phyloP scores from a whole-genome alignment of 2,113 vertebrate genomes.

The Paralichthys olivaceus region DNA sequence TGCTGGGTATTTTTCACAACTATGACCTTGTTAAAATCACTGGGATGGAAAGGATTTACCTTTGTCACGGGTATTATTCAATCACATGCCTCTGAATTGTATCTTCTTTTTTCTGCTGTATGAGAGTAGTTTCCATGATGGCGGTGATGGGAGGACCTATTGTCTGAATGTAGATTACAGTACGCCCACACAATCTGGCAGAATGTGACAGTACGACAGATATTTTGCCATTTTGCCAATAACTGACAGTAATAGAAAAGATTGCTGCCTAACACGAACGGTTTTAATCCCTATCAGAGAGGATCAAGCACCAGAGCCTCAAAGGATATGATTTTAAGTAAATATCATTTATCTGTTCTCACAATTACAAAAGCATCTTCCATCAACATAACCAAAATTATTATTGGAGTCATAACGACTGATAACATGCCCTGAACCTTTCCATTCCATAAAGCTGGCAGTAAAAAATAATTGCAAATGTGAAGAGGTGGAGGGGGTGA shows the following conservation, averaged over 20 bases:
- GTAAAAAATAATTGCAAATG: slow-evolving; percentile 19
- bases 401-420: slow-evolving; percentile 7
- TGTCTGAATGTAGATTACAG: slow-evolving; percentile 44
- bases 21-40: background rate
- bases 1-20: slow-evolving; percentile 4
- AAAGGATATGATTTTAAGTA: background rate
- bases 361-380: background rate
- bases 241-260: background rate
- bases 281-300: background rate
- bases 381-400: slow-evolving; percentile 1
- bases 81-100: background rate
- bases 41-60: background rate
- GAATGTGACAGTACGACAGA: background rate
- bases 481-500: slow-evolving; percentile 5
- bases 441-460: slow-evolving; percentile 6
- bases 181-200: slow-evolving; percentile 50
- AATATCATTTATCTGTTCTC: background rate
- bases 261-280: background rate
- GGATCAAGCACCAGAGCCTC: background rate
- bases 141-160: background rate
- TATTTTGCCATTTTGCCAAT: slow-evolving; percentile 20
- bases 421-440: background rate
- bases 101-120: background rate
- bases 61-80: background rate
- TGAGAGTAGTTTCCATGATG: background rate